A percentile compares a stretch with the other conserved stretches of the same genome.
Conservation (phyloP, 1,140 invertebrate genomes). For the Zaprionus tsacasi region DNA sequence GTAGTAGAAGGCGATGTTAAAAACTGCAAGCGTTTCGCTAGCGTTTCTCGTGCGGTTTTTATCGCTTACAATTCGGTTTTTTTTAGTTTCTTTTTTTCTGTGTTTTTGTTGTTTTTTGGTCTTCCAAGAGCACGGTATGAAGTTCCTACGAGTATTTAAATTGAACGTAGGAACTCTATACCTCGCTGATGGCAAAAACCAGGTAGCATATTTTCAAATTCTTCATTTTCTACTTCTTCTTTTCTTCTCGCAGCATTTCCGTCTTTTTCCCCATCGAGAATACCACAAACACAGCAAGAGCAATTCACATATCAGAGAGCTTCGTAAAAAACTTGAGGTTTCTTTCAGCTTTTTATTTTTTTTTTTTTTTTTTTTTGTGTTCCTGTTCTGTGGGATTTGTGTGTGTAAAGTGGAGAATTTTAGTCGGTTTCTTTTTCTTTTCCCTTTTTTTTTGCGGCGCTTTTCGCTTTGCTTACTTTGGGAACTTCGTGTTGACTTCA, state of each 20-base stretch:
- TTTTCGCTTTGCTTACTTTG: conserved; percentile 23
- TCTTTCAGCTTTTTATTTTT: conserved; percentile 26
- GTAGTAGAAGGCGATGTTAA: conserved; percentile 7
- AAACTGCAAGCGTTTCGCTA: conserved; percentile 26
- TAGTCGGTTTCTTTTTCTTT: not conserved
- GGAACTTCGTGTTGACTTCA: conserved; percentile 31
- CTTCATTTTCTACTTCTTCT: conserved; percentile 55
- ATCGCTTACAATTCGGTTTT: conserved; percentile 6
- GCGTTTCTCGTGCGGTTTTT: conserved; percentile 24
- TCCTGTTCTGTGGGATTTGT: not conserved
- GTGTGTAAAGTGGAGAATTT: conserved; percentile 3
- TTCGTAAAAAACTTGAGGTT: conserved; percentile 48
- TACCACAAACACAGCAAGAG: conserved; percentile 27
- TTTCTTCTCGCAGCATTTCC: conserved; percentile 43
- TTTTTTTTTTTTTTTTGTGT: not conserved
- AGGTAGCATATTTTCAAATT: conserved; percentile 72
- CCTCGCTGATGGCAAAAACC: conserved; percentile 84
- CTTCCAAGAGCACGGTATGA: conserved; percentile 85
- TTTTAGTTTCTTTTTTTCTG: conserved; percentile 10
- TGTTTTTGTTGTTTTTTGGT: conserved; percentile 73
- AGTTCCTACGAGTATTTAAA: conserved; percentile 84
- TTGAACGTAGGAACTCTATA: conserved; percentile 84
- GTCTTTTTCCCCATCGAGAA: conserved; percentile 2
- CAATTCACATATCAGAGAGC: conserved; percentile 20
- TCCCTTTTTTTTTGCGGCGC: conserved; percentile 18